phyloP scores from a whole-genome alignment of 2,797 vertebrate species.

The Hydrolagus colliei region DNA sequence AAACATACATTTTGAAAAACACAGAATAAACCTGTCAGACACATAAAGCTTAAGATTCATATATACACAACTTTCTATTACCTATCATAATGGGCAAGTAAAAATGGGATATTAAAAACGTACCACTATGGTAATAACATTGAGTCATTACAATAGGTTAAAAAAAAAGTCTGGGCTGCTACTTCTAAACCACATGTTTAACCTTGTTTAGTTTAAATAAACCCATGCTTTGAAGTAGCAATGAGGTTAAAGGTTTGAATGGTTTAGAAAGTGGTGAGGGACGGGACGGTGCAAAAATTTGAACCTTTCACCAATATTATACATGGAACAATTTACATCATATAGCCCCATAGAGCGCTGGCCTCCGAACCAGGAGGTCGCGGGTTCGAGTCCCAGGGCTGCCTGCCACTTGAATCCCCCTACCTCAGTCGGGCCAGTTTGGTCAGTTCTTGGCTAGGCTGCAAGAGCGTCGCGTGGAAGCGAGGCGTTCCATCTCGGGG shows the following conservation, averaged over 20 bases:
- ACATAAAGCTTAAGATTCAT: neutral
- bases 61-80: neutral
- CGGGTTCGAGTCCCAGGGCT: constrained; percentile 30
- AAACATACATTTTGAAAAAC: neutral
- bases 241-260: constrained; percentile 2
- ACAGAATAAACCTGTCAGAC: neutral
- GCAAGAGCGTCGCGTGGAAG: constrained; percentile 28
- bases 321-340: constrained; percentile 27
- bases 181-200: neutral
- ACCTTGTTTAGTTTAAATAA: constrained; percentile 5
- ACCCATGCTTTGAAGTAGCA: constrained; percentile 6
- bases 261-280: constrained; percentile 15
- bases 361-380: constrained; percentile 26
- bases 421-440: constrained; percentile 31
- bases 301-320: constrained; percentile 16
- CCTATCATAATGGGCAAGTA: constrained; percentile 1
- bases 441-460: constrained; percentile 30
- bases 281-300: neutral
- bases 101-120: neutral
- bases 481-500: constrained; percentile 31
- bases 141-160: too few relatives aligned
- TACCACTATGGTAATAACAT: neutral
- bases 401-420: constrained; percentile 31
- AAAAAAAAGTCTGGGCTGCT: too few relatives aligned
- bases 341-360: constrained; percentile 19